These are phyloP conservation scores for Galemys pyrenaicus DNA, from an alignment of 2,113 vertebrate genomes.

Conservation along the genomic window DNA sequence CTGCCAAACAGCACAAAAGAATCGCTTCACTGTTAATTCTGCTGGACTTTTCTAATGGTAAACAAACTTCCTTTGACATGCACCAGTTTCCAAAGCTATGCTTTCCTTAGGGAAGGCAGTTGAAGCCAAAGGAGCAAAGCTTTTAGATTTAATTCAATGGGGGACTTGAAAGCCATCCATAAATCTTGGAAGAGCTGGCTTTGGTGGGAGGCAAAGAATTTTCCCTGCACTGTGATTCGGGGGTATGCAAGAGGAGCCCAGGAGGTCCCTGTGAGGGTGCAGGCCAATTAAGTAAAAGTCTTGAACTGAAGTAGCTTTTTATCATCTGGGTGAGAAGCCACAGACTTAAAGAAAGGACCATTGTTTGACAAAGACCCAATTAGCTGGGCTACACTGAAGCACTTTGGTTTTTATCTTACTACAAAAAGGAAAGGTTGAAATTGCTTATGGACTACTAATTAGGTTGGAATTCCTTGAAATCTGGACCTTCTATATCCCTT, in stretches of 20 bases:
- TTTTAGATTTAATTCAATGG: slow-evolving; percentile 44
- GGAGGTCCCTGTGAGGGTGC: slow-evolving; percentile 11
- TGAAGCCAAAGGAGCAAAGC: slow-evolving; percentile 32
- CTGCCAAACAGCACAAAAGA: slow-evolving; percentile 60
- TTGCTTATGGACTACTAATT: not conserved
- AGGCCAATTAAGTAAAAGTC: slow-evolving; percentile 66
- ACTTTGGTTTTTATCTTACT: not conserved
- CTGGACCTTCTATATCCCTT: not conserved
- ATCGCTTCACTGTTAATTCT: slow-evolving; percentile 67
- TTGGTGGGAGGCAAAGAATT: slow-evolving; percentile 47
- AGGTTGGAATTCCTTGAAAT: slow-evolving; percentile 23
- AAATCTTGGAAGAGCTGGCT: slow-evolving; percentile 56
- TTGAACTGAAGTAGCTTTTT: slow-evolving; percentile 68
- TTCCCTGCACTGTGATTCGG: not conserved
- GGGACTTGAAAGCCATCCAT: slow-evolving; percentile 45
- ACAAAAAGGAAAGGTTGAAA: slow-evolving; percentile 1
- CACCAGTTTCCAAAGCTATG: slow-evolving; percentile 37
- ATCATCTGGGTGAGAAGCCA: slow-evolving; percentile 70
- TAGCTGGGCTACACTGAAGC: not conserved
- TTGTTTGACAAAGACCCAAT: slow-evolving; percentile 65
- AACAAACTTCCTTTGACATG: slow-evolving; percentile 63
- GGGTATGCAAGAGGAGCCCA: not conserved
- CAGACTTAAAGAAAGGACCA: slow-evolving; percentile 58
- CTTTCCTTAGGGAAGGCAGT: slow-evolving; percentile 54
- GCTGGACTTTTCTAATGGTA: slow-evolving; percentile 47